Evolutionary conservation across 92 coral and sea anemone species (phyloP), one percentile per base, ranked within the genome.

Genomic region (Actinostola sp.): DNA sequence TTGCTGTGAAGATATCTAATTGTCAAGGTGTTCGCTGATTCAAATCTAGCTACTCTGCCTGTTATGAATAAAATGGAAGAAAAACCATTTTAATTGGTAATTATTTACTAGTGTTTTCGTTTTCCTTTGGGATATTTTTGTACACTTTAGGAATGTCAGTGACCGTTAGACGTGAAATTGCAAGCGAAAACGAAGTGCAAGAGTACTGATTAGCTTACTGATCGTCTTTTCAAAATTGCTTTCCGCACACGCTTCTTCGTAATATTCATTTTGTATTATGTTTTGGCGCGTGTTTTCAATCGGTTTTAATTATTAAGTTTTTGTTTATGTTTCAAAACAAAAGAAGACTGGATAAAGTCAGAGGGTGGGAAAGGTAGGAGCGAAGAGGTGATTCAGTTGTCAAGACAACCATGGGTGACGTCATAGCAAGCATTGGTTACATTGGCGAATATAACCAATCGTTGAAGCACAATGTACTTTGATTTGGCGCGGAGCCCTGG

Each of bases 401-500:
- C 72, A 33, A 48, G 72, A 66, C 60, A 54, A 51, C 64, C 7
- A 8, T 5, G 33, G 52, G 15, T 75, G 81, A 75, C 81, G 81
- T 73, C 36, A 17, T 2, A 27, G 39, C 30, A 29, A 3, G 56
- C 60, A 35, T 15, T 58, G 36, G 23, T 45, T 63, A 23, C 42
- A 21, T 50, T 49, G 38, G 49, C 10, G 3, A 29, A 33, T 14
- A 5, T 6, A 49, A 24, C 81, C 81, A 75, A 75, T 75, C 72
- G 48, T 30, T 8, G 11, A 13, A 21, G 4, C 28, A 1, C 9
- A 26, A 51, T 8, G 53, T 25, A 44, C 69, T 75, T 75, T 75
- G 81, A 75, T 75, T 75, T 75, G 81, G 81, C 81, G 81, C 72
- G 46, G 60, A 31, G 81, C 81, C 81, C 25, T 31, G 43, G 21